Conservation (phyloP, 2,113 vertebrate species). For the Osmerus mordax region DNA sequence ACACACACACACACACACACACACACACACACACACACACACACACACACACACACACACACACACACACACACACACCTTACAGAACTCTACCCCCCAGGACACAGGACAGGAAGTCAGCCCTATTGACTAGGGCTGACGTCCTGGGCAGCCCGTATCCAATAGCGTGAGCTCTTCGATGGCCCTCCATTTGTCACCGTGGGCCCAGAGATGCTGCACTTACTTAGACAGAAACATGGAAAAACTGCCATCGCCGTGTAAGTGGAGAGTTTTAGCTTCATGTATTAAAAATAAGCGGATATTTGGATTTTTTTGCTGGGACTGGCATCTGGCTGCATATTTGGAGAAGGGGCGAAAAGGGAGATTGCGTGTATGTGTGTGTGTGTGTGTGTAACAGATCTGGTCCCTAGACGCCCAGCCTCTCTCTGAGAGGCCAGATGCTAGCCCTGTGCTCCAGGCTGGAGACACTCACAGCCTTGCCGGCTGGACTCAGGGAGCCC, state of each 20-base stretch:
- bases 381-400: background rate
- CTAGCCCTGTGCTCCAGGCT: conserved; percentile 38
- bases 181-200: conserved; percentile 47
- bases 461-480: conserved; percentile 47
- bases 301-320: background rate
- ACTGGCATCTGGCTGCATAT: conserved; percentile 43
- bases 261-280: conserved; percentile 29
- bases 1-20: background rate
- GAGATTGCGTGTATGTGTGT: conserved; percentile 16
- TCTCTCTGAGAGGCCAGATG: no score
- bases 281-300: conserved; percentile 8
- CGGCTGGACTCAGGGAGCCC: conserved; percentile 30
- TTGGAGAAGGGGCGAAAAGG: conserved; percentile 18
- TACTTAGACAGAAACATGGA: conserved; percentile 13
- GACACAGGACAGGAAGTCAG: conserved; percentile 38
- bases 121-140: conserved; percentile 57
- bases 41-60: background rate
- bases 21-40: background rate
- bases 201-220: conserved; percentile 15
- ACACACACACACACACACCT: background rate
- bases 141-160: conserved; percentile 47
- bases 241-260: conserved; percentile 19
- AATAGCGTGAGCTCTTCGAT: conserved; percentile 40
- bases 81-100: conserved; percentile 37
- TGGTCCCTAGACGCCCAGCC: no score